Conservation (phyloP, 2,113 vertebrate species). For the Etheostoma spectabile region DNA sequence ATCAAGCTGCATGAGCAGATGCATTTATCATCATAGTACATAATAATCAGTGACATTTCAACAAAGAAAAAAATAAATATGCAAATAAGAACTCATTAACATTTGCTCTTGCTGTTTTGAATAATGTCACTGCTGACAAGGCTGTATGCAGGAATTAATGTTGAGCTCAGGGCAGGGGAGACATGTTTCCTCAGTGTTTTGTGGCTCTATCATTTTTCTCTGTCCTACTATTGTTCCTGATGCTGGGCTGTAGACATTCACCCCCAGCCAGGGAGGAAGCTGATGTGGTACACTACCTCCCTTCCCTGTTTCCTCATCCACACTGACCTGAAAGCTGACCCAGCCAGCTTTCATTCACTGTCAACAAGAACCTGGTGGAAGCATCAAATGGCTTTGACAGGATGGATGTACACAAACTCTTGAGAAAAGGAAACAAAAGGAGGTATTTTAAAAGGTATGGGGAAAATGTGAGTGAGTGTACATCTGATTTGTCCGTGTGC, state of each 20-base stretch:
- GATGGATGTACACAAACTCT: constrained; percentile 57
- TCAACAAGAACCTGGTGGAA: constrained; percentile 63
- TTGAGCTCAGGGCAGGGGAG: constrained; percentile 91
- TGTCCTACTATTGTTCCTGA: constrained; percentile 85
- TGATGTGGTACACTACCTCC: constrained; percentile 53
- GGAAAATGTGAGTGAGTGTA: constrained; percentile 44
- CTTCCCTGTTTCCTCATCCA: constrained; percentile 73
- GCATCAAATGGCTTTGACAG: constrained; percentile 63
- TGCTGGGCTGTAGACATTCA: constrained; percentile 68
- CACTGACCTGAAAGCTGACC: constrained; percentile 56
- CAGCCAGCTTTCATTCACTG: constrained; percentile 83
- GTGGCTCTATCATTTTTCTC: constrained; percentile 88
- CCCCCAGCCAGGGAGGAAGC: constrained; percentile 75
- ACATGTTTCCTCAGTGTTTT: constrained; percentile 86
- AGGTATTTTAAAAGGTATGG: constrained; percentile 53
- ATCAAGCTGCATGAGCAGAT: constrained; percentile 97
- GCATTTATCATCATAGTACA: constrained; percentile 99
- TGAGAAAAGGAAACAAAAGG: constrained; percentile 64
- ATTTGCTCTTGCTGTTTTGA: constrained; percentile 99
- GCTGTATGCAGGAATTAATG: constrained; percentile 97
- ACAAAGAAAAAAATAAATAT: constrained; percentile 99
- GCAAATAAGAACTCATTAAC: constrained; percentile 99
- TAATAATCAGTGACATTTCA: constrained; percentile 99
- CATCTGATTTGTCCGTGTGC: constrained; percentile 43
- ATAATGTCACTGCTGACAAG: constrained; percentile 99